These are phyloP conservation scores for Paracanthobrama guichenoti DNA, from an alignment of 2,113 vertebrate species.

Conservation along the genomic window DNA sequence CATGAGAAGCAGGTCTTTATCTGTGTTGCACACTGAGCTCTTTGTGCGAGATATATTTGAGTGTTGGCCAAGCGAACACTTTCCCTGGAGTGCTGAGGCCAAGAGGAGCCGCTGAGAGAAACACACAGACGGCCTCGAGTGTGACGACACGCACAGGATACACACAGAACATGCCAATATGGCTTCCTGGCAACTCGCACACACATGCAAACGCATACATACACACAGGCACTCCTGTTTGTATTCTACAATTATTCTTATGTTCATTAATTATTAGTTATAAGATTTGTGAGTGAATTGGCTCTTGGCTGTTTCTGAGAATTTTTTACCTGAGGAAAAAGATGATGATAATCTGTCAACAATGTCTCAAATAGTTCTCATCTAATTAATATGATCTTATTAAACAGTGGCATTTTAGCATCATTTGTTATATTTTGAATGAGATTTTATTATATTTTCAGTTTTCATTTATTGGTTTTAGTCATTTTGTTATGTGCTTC, in stretches of 20 bases:
- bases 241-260: background rate
- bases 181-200: background rate
- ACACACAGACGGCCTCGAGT: constrained; percentile 48
- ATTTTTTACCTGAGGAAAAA: no score
- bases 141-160: constrained; percentile 7
- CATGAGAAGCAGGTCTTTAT: constrained; percentile 8
- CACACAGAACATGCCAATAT: background rate
- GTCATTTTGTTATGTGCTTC: no score
- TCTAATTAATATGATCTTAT: no score
- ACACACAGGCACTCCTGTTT: background rate
- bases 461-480: no score
- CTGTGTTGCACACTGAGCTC: background rate
- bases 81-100: constrained; percentile 33
- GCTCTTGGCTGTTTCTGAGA: no score
- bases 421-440: no score
- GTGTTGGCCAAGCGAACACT: constrained; percentile 6
- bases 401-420: no score
- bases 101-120: constrained; percentile 51
- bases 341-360: no score
- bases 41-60: constrained; percentile 4
- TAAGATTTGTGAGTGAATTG: background rate
- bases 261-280: background rate
- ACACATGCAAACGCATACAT: background rate
- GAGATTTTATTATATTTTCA: no score
- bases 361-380: no score